phyloP scores from a whole-genome alignment of 2,113 vertebrate species.

The Syngnathoides biaculeatus region DNA sequence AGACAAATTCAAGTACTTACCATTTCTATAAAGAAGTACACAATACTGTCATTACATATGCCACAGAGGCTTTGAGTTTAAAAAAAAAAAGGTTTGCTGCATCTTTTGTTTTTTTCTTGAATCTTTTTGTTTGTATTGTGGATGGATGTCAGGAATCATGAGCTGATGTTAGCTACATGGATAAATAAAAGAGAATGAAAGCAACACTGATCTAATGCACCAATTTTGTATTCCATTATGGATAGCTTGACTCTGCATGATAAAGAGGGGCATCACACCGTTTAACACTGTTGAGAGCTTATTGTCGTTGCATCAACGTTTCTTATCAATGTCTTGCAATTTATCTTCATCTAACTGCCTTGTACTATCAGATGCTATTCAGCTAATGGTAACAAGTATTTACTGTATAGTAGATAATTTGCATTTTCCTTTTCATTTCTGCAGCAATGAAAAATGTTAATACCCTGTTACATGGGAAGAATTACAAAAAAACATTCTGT shows the following conservation, averaged over 20 bases:
- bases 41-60: constrained; percentile 27
- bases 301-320: neutral
- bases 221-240: constrained; percentile 2
- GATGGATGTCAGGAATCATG: constrained; percentile 22
- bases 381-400: neutral
- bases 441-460: too few relatives aligned
- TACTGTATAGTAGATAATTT: too few relatives aligned
- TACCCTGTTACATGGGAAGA: too few relatives aligned
- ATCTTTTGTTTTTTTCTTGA: constrained; percentile 18
- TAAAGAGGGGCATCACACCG: neutral
- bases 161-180: constrained; percentile 29
- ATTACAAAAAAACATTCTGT: too few relatives aligned
- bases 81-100: constrained; percentile 28
- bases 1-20: constrained; percentile 14
- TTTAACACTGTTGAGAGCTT: neutral
- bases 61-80: constrained; percentile 32
- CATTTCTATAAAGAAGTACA: constrained; percentile 5
- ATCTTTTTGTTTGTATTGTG: constrained; percentile 7
- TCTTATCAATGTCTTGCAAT: neutral
- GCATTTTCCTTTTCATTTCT: too few relatives aligned
- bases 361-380: neutral
- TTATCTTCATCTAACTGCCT: neutral
- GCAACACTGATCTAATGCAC: constrained; percentile 19
- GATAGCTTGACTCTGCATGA: neutral
- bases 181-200: constrained; percentile 57